These are phyloP conservation scores for Pseudochirops corinnae DNA, from an alignment of 2,797 vertebrate genomes.

Conservation along the genomic window DNA sequence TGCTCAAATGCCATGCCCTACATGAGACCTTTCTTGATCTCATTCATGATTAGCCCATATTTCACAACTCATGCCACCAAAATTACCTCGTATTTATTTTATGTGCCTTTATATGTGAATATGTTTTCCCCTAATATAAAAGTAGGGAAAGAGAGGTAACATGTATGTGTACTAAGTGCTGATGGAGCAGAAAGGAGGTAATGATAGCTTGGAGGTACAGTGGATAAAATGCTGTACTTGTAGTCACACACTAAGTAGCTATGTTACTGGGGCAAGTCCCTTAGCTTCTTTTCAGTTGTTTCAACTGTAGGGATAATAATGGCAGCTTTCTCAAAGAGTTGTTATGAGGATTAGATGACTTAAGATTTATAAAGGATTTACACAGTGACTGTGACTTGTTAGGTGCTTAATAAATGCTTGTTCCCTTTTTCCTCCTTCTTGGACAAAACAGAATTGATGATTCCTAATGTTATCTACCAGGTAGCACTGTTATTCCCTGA, in stretches of 20 bases:
- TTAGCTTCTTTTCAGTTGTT: not conserved
- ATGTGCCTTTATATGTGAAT: not conserved
- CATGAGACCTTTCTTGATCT: not conserved
- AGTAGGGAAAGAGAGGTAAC: not conserved
- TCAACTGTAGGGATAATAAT: not conserved
- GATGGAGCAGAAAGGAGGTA: not conserved
- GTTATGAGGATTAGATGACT: not conserved
- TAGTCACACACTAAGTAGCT: not conserved
- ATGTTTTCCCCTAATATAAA: not conserved
- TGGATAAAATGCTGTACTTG: not conserved
- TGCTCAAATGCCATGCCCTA: not conserved
- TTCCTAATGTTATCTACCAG: not conserved
- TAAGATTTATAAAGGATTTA: not conserved
- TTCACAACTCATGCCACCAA: not conserved
- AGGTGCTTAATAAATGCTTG: not conserved
- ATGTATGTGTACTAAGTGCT: not conserved
- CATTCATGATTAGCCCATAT: not conserved
- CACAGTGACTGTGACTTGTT: not conserved
- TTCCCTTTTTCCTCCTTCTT: not conserved
- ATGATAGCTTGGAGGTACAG: not conserved
- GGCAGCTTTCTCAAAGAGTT: not conserved
- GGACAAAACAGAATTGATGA: not conserved
- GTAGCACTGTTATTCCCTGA: not conserved
- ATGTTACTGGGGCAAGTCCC: not conserved
- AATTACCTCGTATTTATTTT: not conserved